A percentile compares a stretch with the other conserved stretches of the same genome.
These are phyloP conservation scores for Lithophane socia DNA, from an alignment of 2,888 invertebrate genomes.

Conservation along the genomic window DNA sequence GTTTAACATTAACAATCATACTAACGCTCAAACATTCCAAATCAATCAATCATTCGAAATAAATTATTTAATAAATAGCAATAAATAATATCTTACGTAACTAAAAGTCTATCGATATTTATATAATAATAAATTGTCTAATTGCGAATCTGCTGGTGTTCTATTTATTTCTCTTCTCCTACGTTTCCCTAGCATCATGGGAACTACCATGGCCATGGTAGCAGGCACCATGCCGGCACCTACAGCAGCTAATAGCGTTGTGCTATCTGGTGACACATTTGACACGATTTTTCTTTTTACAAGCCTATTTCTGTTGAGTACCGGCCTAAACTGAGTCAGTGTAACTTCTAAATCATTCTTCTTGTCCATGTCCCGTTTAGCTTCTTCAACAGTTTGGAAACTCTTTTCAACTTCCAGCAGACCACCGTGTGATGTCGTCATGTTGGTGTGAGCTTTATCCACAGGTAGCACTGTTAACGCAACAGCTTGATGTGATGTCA, in stretches of 20 bases:
- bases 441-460: slow-evolving; percentile 91
- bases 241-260: slow-evolving; percentile 93
- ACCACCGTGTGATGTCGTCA: slow-evolving; percentile 93
- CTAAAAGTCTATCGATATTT: slow-evolving; percentile 65
- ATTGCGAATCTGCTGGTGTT: slow-evolving; percentile 66
- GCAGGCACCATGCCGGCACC: slow-evolving; percentile 95
- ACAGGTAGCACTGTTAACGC: slow-evolving; percentile 94
- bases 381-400: slow-evolving; percentile 93
- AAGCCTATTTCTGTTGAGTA: slow-evolving; percentile 77
- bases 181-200: slow-evolving; percentile 92
- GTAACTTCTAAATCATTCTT: slow-evolving; percentile 80
- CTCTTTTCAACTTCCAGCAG: slow-evolving; percentile 94
- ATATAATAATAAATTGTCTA: slow-evolving; percentile 74
- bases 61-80: slow-evolving; percentile 64
- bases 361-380: slow-evolving; percentile 84
- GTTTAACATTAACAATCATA: slow-evolving; percentile 28
- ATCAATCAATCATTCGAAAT: slow-evolving; percentile 38
- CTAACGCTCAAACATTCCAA: slow-evolving; percentile 51
- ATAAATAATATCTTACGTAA: slow-evolving; percentile 57
- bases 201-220: slow-evolving; percentile 95
- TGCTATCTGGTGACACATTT: slow-evolving; percentile 87
- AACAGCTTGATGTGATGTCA: slow-evolving; percentile 90
- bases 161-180: slow-evolving; percentile 76
- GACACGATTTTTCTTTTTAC: slow-evolving; percentile 80
- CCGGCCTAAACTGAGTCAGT: slow-evolving; percentile 77